A percentile compares a stretch with the other conserved stretches of the same genome.
Conservation (phyloP, 2,888 invertebrate genomes). For the Masnerella sp. region DNA sequence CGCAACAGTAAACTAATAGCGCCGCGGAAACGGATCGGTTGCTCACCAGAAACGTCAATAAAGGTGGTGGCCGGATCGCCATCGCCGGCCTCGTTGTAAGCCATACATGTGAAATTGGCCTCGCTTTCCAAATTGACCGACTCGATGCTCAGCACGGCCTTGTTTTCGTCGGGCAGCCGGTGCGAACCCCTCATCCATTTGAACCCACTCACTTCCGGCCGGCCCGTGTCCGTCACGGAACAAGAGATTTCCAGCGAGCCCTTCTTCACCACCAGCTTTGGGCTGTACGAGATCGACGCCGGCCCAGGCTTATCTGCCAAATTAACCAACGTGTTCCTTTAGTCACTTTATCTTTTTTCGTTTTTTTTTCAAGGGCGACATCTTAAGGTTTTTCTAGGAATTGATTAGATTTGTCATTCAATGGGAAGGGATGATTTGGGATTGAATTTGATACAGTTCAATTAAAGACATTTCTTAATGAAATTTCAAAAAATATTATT, state of each 20-base stretch:
- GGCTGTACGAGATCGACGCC: conserved; percentile 87
- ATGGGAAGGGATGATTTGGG: no score
- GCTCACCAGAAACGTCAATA: conserved; percentile 84
- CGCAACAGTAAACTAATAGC: conserved; percentile 41
- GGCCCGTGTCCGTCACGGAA: conserved; percentile 88
- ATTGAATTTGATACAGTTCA: no score
- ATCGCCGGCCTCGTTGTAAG: conserved; percentile 90
- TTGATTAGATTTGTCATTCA: no score
- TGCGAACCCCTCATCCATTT: conserved; percentile 90
- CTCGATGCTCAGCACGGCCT: conserved; percentile 87
- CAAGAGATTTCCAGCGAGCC: conserved; percentile 90
- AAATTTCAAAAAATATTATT: no score
- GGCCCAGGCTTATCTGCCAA: conserved; percentile 88
- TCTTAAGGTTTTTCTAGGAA: no score
- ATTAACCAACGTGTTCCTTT: conserved; percentile 15
- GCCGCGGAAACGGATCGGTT: conserved; percentile 34
- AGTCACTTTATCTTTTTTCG: background rate
- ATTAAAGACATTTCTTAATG: no score
- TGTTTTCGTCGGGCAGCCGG: conserved; percentile 85
- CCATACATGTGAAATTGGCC: conserved; percentile 93
- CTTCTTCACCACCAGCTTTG: conserved; percentile 88
- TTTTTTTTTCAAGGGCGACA: no score
- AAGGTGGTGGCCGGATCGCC: conserved; percentile 84
- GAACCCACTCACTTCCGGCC: conserved; percentile 86
- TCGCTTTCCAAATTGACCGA: conserved; percentile 91